Percentiles rank a stretch among this genome's conserved stretches.
Evolutionary conservation across 2,113 vertebrate species (phyloP).

Genomic region (Pholis gunnellus): DNA sequence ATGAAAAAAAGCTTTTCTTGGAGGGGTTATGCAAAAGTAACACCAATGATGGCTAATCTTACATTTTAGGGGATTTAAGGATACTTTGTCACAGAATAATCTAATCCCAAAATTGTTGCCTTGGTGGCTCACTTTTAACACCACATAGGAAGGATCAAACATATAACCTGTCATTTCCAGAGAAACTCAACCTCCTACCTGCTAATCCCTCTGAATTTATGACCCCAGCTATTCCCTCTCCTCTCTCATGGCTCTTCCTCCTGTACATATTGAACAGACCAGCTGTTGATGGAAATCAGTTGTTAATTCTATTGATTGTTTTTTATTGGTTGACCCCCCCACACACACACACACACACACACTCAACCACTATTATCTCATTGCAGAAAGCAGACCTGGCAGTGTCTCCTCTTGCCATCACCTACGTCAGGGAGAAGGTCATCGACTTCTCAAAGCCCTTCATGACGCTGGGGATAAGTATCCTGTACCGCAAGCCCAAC

Average conservation of each 20-base stretch:
- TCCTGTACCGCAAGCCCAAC: slow-evolving; percentile 98
- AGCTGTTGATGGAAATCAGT: slow-evolving; percentile 63
- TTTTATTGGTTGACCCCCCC: slow-evolving; percentile 70
- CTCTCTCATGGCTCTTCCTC: slow-evolving; percentile 26
- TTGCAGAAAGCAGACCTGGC: slow-evolving; percentile 97
- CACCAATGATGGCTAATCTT: slow-evolving; percentile 41
- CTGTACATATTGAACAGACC: slow-evolving; percentile 42
- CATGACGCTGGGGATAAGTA: slow-evolving; percentile 97
- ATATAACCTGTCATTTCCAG: slow-evolving; percentile 59
- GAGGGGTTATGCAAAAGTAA: slow-evolving; percentile 36
- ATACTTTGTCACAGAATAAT: slow-evolving; percentile 50
- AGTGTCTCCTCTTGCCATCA: slow-evolving; percentile 97
- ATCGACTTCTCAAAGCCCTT: slow-evolving; percentile 99
- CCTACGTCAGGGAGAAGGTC: slow-evolving; percentile 97
- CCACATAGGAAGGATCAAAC: slow-evolving; percentile 45
- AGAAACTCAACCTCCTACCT: slow-evolving; percentile 34
- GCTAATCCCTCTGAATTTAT: slow-evolving; percentile 49
- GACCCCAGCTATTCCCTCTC: slow-evolving; percentile 44
- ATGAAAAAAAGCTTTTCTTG: slow-evolving; percentile 22
- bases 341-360: not conserved
- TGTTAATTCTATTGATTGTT: slow-evolving; percentile 72
- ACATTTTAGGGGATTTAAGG: slow-evolving; percentile 29
- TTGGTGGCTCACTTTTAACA: slow-evolving; percentile 54
- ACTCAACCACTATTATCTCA: slow-evolving; percentile 48
- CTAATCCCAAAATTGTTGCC: slow-evolving; percentile 51